These are phyloP conservation scores for Brachionus koreanus DNA, from an alignment of 1,140 invertebrate genomes.

Conservation along the genomic window DNA sequence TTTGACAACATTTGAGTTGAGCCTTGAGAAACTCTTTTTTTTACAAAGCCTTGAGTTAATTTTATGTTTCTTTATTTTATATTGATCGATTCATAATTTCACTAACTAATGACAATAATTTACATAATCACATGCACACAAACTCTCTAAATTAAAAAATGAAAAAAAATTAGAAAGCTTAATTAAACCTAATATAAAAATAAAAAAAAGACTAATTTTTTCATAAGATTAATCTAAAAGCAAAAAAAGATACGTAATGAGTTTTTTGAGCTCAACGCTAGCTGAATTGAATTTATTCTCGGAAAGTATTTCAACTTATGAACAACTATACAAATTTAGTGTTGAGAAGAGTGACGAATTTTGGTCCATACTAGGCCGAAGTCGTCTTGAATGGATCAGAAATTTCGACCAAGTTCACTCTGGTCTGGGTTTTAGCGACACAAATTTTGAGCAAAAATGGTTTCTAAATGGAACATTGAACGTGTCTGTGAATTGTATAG, in stretches of 20 bases:
- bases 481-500: constrained; percentile 62
- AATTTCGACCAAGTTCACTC: constrained; percentile 57
- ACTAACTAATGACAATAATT: neutral
- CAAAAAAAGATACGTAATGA: neutral
- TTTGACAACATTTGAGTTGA: too few species aligned
- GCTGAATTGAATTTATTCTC: neutral
- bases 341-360: constrained; percentile 59
- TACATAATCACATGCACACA: neutral
- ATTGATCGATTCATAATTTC: neutral
- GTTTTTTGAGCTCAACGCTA: neutral
- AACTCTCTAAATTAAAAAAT: neutral
- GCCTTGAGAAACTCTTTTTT: too few species aligned
- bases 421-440: constrained; percentile 54
- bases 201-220: neutral
- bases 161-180: neutral
- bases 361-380: constrained; percentile 59
- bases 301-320: constrained; percentile 44
- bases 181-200: neutral
- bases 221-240: neutral
- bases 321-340: constrained; percentile 53
- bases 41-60: neutral
- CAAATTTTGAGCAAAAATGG: constrained; percentile 51
- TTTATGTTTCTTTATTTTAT: neutral
- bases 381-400: constrained; percentile 58
- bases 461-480: constrained; percentile 61